Base-by-base conservation (phyloP, 2,113 vertebrate genomes). In the Protomyctophum bolini region DNA sequence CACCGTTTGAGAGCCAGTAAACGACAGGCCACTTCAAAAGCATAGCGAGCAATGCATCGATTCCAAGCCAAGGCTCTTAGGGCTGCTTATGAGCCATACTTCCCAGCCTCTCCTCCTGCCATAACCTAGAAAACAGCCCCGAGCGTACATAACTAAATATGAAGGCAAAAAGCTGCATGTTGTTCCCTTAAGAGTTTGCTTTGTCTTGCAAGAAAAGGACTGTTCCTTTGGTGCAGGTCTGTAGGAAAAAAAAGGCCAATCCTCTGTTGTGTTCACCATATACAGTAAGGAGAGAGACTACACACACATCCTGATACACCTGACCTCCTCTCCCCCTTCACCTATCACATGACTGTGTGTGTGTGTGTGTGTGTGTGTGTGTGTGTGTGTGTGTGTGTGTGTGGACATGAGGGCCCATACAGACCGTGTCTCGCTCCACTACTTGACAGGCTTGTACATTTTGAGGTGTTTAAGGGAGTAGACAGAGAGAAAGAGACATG, bases 101-200 rank as follows among this genome's bases (percentile, higher is more conserved):
- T 83, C 83, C 83, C 68, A 50, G 54, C n/a, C 64, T 79, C 70
- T 63, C 66, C 74, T 74, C 66, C 49, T 83, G 83, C 58, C 73
- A 80, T 73, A 75, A 75, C 64, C 57, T 66, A 79, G 58, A 82
- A 83, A 86, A 47, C 75, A 84, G 67, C 83, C 54, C 65, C 46
- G 58, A 49, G 28, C 15, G 64, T 50, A 21, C 21, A 6, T 41
- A 41, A 41, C 33, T 41, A 41, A 41, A 41, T 6, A 41, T 4
- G 33, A 41, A 41, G 11, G 10, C 10, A 12, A 54, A 54, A 54
- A 52, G 10, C 3, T 11, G 2, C 4, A 4, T 52, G 10, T 52
- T 21, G 21, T 21, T 21, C 21, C 21, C 21, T 12, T 12, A 54
- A 12, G 6, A 6, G n/a, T 12, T 12, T 54, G 51, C 2, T 54